Conservation (phyloP, 2,888 invertebrate genomes). For the Coecobrya sp. region DNA sequence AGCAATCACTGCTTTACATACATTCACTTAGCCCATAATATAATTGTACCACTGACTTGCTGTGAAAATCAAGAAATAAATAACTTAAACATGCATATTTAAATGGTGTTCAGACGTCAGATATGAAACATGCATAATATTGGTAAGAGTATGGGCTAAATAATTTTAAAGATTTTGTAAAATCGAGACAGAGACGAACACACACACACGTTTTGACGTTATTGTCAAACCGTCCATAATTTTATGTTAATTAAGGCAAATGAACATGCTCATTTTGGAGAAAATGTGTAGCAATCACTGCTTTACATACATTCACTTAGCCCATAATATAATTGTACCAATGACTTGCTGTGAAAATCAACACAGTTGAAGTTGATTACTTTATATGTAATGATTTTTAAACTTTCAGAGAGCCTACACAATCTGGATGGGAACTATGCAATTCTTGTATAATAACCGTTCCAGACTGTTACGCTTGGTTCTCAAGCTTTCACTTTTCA, state of each 20-base stretch:
- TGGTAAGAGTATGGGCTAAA: not conserved
- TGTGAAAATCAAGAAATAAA: no score
- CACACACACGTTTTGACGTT: slow-evolving; percentile 26
- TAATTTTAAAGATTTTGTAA: not conserved
- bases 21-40: not conserved
- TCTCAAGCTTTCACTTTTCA: not conserved
- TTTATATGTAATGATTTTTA: not conserved
- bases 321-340: not conserved
- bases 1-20: not conserved
- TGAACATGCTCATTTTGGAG: not conserved
- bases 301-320: not conserved
- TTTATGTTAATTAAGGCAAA: slow-evolving; percentile 32
- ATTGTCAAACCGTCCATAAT: slow-evolving; percentile 30
- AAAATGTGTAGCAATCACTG: not conserved
- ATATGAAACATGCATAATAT: no score
- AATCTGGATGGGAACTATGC: no score
- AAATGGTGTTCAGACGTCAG: slow-evolving; percentile 10
- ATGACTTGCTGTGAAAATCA: not conserved
- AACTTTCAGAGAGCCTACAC: no score
- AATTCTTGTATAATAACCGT: not conserved
- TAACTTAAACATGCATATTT: slow-evolving; percentile 4
- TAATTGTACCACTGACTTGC: no score
- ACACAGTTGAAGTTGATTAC: not conserved
- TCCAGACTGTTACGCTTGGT: not conserved
- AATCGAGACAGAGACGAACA: not conserved